Evolutionary conservation across 1,140 invertebrate genomes (phyloP).

Genomic region (Araneus ventricosus): DNA sequence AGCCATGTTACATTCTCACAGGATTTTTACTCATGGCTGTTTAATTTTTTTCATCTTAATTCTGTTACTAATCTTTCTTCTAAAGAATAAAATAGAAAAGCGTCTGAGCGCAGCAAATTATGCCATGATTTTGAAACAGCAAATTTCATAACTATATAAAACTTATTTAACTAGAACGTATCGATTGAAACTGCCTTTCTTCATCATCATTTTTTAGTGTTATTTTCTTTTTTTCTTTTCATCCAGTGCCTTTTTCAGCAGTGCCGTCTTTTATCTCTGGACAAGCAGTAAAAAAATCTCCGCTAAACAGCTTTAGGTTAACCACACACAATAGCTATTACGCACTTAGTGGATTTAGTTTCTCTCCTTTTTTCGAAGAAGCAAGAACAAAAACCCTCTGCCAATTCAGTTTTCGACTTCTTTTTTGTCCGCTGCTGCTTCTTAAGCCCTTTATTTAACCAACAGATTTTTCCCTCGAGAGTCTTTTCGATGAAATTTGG

Average conservation of each 20-base stretch:
- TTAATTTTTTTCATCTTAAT: too few species aligned
- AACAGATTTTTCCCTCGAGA: slow-evolving; percentile 44
- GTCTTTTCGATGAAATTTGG: slow-evolving; percentile 39
- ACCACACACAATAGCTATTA: slow-evolving; percentile 73
- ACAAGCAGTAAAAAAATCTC: slow-evolving; percentile 45
- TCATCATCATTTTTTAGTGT: background rate
- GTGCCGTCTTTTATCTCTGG: slow-evolving; percentile 17
- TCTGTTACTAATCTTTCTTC: too few species aligned
- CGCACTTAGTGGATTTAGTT: slow-evolving; percentile 70
- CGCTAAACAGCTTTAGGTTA: slow-evolving; percentile 69
- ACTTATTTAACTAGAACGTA: background rate
- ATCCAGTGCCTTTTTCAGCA: background rate
- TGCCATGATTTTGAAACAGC: too few species aligned
- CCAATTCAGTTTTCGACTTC: background rate
- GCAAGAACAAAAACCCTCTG: background rate
- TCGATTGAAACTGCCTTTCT: background rate
- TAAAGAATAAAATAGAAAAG: too few species aligned
- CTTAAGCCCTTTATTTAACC: slow-evolving; percentile 66
- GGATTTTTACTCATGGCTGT: too few species aligned
- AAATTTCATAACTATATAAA: background rate
- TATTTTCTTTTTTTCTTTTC: background rate
- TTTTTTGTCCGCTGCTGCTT: background rate
- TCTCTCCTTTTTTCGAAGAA: slow-evolving; percentile 35
- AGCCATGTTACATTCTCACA: too few species aligned
- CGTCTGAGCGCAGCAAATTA: too few species aligned